These are phyloP conservation scores for Artemisiospiza belli DNA, from an alignment of 2,113 vertebrate species.

Conservation along the genomic window DNA sequence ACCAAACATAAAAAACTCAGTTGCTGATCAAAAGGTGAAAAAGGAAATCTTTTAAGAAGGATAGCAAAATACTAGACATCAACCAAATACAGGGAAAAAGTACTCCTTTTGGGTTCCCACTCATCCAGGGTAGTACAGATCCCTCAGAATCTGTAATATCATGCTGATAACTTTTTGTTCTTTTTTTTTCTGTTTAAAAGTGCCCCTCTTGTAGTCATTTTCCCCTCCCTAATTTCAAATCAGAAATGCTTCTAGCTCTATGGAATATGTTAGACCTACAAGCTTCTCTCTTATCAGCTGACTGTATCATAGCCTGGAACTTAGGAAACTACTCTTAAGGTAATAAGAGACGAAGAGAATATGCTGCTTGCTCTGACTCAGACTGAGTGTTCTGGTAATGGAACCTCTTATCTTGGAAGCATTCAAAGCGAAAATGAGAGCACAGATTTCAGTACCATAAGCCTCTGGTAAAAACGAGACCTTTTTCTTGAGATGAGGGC, in stretches of 20 bases:
- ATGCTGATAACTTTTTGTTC: background rate
- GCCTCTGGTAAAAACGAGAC: background rate
- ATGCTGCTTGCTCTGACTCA: background rate
- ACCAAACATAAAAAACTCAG: background rate
- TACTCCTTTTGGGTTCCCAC: background rate
- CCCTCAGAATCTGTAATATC: background rate
- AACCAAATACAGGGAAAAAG: fast-evolving
- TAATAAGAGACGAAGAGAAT: background rate
- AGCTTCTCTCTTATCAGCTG: background rate
- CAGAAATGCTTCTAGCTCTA: background rate
- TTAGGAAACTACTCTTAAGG: background rate
- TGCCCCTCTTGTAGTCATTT: background rate
- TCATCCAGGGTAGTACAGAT: background rate
- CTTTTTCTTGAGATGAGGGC: background rate
- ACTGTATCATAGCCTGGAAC: background rate
- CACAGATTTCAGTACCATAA: background rate
- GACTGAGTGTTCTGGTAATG: background rate
- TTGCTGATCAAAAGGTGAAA: background rate
- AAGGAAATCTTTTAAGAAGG: background rate
- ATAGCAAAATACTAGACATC: background rate
- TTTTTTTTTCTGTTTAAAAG: background rate
- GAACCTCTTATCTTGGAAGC: background rate
- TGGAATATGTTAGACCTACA: background rate
- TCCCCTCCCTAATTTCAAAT: background rate
- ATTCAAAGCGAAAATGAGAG: background rate